phyloP scores from a whole-genome alignment of 2,113 vertebrate species.

The Canis aureus region DNA sequence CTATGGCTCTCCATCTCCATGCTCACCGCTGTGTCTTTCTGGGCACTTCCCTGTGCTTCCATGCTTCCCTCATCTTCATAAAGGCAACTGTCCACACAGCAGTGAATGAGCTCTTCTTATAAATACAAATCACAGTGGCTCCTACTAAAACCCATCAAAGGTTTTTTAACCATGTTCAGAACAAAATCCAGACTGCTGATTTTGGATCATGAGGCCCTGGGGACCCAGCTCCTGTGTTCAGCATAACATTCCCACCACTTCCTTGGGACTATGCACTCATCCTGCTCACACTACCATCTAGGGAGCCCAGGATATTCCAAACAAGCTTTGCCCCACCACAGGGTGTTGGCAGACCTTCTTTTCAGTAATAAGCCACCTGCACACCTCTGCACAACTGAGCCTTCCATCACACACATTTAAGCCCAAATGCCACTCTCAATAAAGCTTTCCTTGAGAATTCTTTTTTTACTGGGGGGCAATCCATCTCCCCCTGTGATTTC shows the following conservation, averaged over 20 bases:
- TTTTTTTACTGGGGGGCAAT: accelerated
- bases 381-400: accelerated
- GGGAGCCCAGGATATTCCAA: neutral
- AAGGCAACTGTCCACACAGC: neutral
- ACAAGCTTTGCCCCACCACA: neutral
- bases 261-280: accelerated
- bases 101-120: neutral
- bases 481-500: neutral
- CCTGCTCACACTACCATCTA: accelerated
- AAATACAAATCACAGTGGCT: neutral
- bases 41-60: neutral
- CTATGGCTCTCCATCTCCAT: neutral
- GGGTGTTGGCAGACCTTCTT: neutral
- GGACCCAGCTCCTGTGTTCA: neutral
- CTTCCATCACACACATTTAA: accelerated
- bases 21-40: accelerated
- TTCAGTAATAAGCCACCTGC: neutral
- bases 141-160: neutral
- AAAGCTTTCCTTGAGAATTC: neutral
- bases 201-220: no score
- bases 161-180: no score
- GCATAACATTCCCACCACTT: neutral
- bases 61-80: neutral
- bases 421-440: no score
- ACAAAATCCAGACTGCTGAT: neutral